Base-by-base conservation (phyloP, 2,888 invertebrate genomes). In the Bombylius discolor region DNA sequence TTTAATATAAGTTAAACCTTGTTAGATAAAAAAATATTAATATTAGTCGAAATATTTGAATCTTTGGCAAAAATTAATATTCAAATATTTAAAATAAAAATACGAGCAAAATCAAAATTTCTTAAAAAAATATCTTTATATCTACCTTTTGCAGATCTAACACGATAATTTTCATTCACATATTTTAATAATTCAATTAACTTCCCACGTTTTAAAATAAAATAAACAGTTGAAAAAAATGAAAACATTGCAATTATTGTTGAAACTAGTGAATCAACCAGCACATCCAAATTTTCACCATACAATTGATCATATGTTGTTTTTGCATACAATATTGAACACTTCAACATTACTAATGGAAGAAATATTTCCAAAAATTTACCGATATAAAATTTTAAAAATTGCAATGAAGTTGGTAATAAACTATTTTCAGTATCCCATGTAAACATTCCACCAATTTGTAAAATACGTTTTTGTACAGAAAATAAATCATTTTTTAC, bases 81-180 rank as follows among this genome's bases (percentile, higher is more conserved):
- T n/a, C n/a, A 6, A 39, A 39, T 39, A 4, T 39, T 39, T 8
- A 9, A 9, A 34, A 7, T 34, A 7, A 34, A 34, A 34, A 34
- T n/a, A n/a, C n/a, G n/a, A 23, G n/a, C 5, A 7, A 34, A 34
- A 34, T 34, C 5, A 34, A 34, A 5, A 7, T 8, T 11, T 39
- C 11, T 8, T 6, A 13, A 50, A 23, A 33, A 13, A 42, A 7
- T 36, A 34, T 14, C 36, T 48, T 4, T 34, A 44, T 33, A n/a
- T n/a, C n/a, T 53, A 59, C 77, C 77, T 42, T 68, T 63, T 4
- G 75, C 76, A 0, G 77, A 77, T 54, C 67, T 69, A 55, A 69
- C 71, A 61, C 69, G 71, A 59, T 77, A 77, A 51, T 75, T 70
- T 5, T 56, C 56, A 49, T 72, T 70, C 70, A 76, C 73, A 58